Base-by-base conservation (phyloP, 2,113 vertebrate genomes). In the Hippocampus abdominalis region DNA sequence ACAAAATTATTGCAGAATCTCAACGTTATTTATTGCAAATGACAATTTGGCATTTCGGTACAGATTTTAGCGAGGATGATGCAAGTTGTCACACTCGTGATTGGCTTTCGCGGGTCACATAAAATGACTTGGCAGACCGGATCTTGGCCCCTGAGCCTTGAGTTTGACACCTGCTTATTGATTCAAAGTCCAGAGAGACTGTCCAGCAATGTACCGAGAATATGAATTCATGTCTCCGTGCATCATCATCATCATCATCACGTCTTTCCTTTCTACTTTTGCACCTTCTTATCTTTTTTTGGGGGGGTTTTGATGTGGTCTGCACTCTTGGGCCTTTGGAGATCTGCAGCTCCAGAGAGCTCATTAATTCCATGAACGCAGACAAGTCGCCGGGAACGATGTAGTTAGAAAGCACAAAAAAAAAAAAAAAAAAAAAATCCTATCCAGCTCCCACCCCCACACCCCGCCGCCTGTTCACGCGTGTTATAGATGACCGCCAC, bases 341-440 rank as follows among this genome's bases (percentile, higher is more conserved):
- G 75, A 81, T 66, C 71, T 7, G 25, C 0, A 46, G 71, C 84
- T 76, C 75, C 65, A 49, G 76, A 81, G 79, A 78, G 59, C 83
- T 87, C 84, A 87, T 89, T 88, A 87, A 70, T 70, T 70, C 83
- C 84, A 83, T 84, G 78, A 88, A 74, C 66, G 59, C 51, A 74
- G 68, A 71, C 36, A 42, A 79, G 76, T 80, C 77, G 72, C 73
- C 56, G 73, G 69, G 66, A 77, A 40, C 39, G 36, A 25, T 44
- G 62, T 13, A 44, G n/a, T 25, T 44, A n/a, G 13, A 15, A 64
- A 42, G 62, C 39, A 64, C n/a, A n/a, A 12, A 39, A 5, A n/a
- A 12, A 15, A 23, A 42, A 9, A 23, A 21, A 42, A 13, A 23
- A 13, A n/a, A 42, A 42, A n/a, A 11, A 5, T 42, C 36, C 61